A percentile compares a stretch with the other conserved stretches of the same genome.
These are phyloP conservation scores for Stenchaetothrips biformis DNA, from an alignment of 2,888 invertebrate genomes.

Conservation along the genomic window DNA sequence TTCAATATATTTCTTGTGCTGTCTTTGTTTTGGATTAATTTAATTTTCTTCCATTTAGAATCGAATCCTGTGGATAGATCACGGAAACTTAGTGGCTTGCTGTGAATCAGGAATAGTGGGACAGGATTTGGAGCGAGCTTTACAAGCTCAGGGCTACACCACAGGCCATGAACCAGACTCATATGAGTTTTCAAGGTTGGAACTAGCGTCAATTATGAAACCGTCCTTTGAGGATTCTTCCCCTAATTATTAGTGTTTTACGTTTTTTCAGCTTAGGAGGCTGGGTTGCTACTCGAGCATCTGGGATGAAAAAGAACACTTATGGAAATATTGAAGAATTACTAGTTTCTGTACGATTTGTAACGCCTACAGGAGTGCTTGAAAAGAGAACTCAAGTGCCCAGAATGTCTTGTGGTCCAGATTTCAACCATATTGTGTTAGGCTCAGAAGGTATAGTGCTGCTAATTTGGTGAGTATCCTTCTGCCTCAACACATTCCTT, in stretches of 20 bases:
- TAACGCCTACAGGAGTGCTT: constrained; percentile 76
- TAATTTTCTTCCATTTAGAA: constrained; percentile 51
- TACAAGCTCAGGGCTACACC: constrained; percentile 72
- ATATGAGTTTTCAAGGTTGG: constrained; percentile 82
- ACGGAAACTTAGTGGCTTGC: constrained; percentile 71
- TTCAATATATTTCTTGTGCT: background rate
- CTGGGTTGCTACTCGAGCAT: constrained; percentile 94
- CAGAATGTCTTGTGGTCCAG: constrained; percentile 89
- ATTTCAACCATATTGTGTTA: constrained; percentile 81
- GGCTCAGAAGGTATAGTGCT: constrained; percentile 74
- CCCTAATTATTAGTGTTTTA: background rate
- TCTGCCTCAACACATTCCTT: background rate
- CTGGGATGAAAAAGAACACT: constrained; percentile 99
- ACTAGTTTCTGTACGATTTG: constrained; percentile 82
- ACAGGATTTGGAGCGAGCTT: constrained; percentile 84
- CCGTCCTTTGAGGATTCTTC: background rate
- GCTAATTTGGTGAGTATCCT: background rate
- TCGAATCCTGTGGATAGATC: constrained; percentile 88
- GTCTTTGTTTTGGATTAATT: background rate
- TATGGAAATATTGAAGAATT: constrained; percentile 98
- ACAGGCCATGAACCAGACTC: constrained; percentile 98
- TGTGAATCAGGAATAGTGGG: constrained; percentile 90
- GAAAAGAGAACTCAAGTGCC: constrained; percentile 81
- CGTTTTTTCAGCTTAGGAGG: constrained; percentile 69
- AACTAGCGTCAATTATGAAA: background rate